Base-by-base conservation (phyloP, 2,797 vertebrate species). In the Peromyscus nudipes region DNA sequence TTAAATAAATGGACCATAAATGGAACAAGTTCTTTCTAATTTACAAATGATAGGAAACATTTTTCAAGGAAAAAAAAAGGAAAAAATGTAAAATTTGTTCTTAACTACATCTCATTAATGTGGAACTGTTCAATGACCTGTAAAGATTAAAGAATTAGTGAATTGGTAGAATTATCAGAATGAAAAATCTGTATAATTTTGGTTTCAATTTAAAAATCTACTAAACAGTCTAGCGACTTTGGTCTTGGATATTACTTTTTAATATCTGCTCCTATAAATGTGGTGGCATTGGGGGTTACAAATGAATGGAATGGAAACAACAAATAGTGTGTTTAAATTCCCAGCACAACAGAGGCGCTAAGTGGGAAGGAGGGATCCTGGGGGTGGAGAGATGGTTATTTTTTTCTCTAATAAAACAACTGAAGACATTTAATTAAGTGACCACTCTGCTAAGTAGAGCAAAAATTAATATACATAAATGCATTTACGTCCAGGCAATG, bases 111-210 rank as follows among this genome's bases (percentile, higher is more conserved):
- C 98, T 98, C 98, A 98, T 99, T 99, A 99, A 99, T 98, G 98
- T 97, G 98, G 98, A 98, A 98, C 98, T 98, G 98, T 98, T 99
- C 99, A 99, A 98, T 99, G 99, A 99, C 99, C 99, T 99, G 99
- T 99, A 98, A 99, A 99, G 98, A 99, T 99, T 99, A 98, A 99
- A 99, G 98, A 99, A 99, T 99, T 99, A 99, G 98, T 98, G 98
- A 98, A 99, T 99, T 98, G 98, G 98, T 98, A 98, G 99, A 99
- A 99, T 99, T 99, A 99, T 99, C 98, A 98, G 98, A 99, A 99
- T 99, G 99, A 99, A 99, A 99, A 99, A 99, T 99, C 98, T 98
- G 97, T 98, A 99, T 99, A 99, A 99, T 99, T 99, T 99, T 98
- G 98, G 98, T 98, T 98, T 98, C 98, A 99, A 98, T 99, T 99